phyloP scores from a whole-genome alignment of 1,140 invertebrate species.

The honey bee (Apis mellifera) region Amel_HAv3.1 CM009935.2:3508001-3508500 shows the following conservation, averaged over 20 bases:
- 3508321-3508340: too few species aligned
- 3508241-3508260: too few species aligned
- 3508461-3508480: neutral
- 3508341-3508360: too few species aligned
- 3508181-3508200: neutral
- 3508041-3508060: neutral
- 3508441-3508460: neutral
- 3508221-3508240: neutral
- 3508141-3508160: neutral
- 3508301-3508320: too few species aligned
- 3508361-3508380: too few species aligned
- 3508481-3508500: neutral
- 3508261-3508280: too few species aligned
- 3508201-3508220: neutral
- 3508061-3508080: neutral
- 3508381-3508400: too few species aligned
- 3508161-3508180: neutral
- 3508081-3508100: neutral
- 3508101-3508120: neutral
- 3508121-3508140: neutral
- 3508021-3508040: neutral
- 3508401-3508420: neutral
- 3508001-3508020: neutral
- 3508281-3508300: too few species aligned
- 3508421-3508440: neutral